A percentile compares a stretch with the other conserved stretches of the same genome.
Conservation (phyloP, 2,797 vertebrate species). For the Cottoperca gobio region DNA sequence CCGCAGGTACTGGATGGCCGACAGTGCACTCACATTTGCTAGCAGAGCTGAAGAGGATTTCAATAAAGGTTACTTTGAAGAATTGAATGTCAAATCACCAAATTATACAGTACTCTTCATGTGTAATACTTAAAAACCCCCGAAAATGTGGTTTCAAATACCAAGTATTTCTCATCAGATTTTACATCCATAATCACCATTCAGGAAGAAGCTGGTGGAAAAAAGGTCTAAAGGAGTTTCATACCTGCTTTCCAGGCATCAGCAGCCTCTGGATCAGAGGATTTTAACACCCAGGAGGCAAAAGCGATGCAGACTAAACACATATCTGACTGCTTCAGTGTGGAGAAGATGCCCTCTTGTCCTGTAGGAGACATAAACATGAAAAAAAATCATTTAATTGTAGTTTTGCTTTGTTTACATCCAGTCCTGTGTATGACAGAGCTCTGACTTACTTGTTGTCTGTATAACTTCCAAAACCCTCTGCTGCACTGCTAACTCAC, state of each 20-base stretch:
- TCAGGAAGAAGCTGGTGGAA: not conserved
- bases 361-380: constrained; percentile 64
- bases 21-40: constrained; percentile 94
- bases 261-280: constrained; percentile 88
- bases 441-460: constrained; percentile 57
- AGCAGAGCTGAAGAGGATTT: constrained; percentile 88
- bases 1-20: constrained; percentile 95
- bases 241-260: constrained; percentile 97
- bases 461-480: constrained; percentile 42
- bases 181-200: not conserved
- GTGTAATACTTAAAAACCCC: not conserved
- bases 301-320: constrained; percentile 96
- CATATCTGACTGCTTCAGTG: constrained; percentile 90
- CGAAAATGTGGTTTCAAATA: not conserved
- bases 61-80: constrained; percentile 27
- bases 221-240: constrained; percentile 27
- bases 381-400: not conserved
- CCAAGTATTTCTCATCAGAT: not conserved
- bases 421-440: not conserved
- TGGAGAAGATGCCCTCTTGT: constrained; percentile 72
- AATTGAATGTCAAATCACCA: not conserved
- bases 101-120: not conserved
- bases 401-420: not conserved
- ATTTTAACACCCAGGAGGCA: constrained; percentile 94
- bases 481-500: constrained; percentile 52